These are phyloP conservation scores for Eunapius fragilis DNA, from an alignment of 37 sponge, comb jelly and placozoan species.

Conservation along the genomic window DNA sequence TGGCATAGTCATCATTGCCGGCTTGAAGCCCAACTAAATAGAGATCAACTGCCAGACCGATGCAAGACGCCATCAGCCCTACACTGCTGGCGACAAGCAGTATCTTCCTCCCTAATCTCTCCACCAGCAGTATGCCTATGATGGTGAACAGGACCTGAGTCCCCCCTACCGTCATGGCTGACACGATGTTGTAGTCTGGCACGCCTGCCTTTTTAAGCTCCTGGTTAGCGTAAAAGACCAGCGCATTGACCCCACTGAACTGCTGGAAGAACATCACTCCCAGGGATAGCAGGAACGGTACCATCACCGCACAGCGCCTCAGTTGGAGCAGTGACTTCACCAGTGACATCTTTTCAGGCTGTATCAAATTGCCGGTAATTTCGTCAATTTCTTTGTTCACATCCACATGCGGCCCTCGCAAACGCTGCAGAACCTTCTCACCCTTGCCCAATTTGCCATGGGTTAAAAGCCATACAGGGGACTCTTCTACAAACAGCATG, in stretches of 20 bases:
- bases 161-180: slow-evolving; percentile 19
- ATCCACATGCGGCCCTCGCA: slow-evolving; percentile 43
- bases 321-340: slow-evolving; percentile 25
- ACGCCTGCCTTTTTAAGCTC: slow-evolving; percentile 36
- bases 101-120: slow-evolving; percentile 54
- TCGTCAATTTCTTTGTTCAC: slow-evolving; percentile 31
- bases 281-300: slow-evolving; percentile 39
- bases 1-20: background rate
- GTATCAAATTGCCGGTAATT: slow-evolving; percentile 8
- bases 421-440: slow-evolving; percentile 7
- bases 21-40: background rate
- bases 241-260: slow-evolving; percentile 64
- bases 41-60: slow-evolving; percentile 31
- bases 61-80: slow-evolving; percentile 22
- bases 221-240: slow-evolving; percentile 44
- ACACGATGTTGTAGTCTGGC: background rate
- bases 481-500: slow-evolving; percentile 38
- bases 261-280: slow-evolving; percentile 72
- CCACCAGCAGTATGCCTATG: slow-evolving; percentile 44
- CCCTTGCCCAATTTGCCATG: slow-evolving; percentile 9
- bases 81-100: slow-evolving; percentile 44
- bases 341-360: slow-evolving; percentile 6
- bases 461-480: slow-evolving; percentile 53
- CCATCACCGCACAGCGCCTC: slow-evolving; percentile 3
- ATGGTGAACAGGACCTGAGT: slow-evolving; percentile 54